Conservation (phyloP, 2,888 invertebrate species). For the Leptodirus hochenwartii region DNA sequence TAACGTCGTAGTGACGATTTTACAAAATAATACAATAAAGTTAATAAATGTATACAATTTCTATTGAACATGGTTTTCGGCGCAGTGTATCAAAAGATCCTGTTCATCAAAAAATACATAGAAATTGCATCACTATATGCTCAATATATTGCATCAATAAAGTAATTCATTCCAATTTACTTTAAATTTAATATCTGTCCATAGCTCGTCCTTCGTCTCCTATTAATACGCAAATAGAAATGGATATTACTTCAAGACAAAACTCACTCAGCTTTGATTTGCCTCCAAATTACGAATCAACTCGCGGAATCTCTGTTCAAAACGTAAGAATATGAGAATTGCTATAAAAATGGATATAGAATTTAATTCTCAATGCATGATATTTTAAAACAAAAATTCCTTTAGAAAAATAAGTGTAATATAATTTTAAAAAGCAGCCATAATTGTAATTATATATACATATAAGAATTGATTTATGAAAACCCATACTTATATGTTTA, state of each 20-base stretch:
- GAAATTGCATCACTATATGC: background rate
- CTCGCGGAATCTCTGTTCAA: constrained; percentile 44
- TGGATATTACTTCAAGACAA: constrained; percentile 38
- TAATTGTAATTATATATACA: too few relatives aligned
- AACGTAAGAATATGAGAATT: constrained; percentile 25
- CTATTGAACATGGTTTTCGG: too few relatives aligned
- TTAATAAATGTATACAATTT: too few relatives aligned
- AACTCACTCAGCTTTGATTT: constrained; percentile 39
- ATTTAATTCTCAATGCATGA: background rate
- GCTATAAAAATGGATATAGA: background rate
- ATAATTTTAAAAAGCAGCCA: too few relatives aligned
- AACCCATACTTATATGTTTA: constrained; percentile 19
- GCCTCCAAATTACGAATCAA: constrained; percentile 34
- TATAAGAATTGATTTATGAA: too few relatives aligned
- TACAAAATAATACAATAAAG: too few relatives aligned
- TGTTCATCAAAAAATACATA: too few relatives aligned
- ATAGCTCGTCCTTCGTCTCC: constrained; percentile 31
- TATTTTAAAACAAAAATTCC: too few relatives aligned
- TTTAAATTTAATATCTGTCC: background rate
- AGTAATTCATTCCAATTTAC: background rate
- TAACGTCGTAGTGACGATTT: too few relatives aligned
- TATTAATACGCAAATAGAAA: constrained; percentile 33
- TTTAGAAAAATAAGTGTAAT: too few relatives aligned
- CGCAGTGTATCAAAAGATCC: too few relatives aligned
- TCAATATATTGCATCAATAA: background rate